Evolutionary conservation across 2,888 invertebrate genomes (phyloP).

Genomic region (Dromius quadrimaculatus): DNA sequence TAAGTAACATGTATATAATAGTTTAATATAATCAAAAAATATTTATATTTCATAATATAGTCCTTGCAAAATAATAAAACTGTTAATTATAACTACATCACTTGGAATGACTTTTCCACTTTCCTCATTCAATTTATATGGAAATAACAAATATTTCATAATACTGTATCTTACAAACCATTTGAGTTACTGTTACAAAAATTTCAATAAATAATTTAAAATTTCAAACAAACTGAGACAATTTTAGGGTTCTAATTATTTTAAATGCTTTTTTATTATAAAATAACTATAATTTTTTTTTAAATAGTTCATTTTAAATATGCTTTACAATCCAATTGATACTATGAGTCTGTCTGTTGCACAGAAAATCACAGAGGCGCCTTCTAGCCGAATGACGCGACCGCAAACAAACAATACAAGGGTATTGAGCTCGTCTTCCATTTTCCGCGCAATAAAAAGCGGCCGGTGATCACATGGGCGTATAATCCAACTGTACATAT

Average conservation of each 20-base stretch:
- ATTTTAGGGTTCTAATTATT: constrained; percentile 6
- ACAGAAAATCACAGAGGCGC: constrained; percentile 52
- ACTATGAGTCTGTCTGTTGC: constrained; percentile 34
- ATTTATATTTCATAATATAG: constrained; percentile 51
- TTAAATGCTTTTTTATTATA: constrained; percentile 14
- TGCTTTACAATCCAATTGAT: constrained; percentile 47
- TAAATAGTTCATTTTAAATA: constrained; percentile 36
- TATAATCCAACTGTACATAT: constrained; percentile 93
- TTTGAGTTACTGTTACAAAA: no score
- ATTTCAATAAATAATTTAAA: constrained; percentile 2
- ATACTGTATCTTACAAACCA: constrained; percentile 15
- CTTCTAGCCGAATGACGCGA: constrained; percentile 56
- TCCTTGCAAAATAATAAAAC: constrained; percentile 49
- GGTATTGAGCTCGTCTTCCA: constrained; percentile 50
- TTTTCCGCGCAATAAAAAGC: background rate
- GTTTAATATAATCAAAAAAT: constrained; percentile 50
- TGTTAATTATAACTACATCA: constrained; percentile 44
- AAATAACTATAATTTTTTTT: constrained; percentile 14
- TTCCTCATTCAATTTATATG: constrained; percentile 3
- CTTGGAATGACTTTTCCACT: constrained; percentile 41
- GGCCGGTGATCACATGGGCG: constrained; percentile 74
- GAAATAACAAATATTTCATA: constrained; percentile 16
- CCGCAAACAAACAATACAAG: constrained; percentile 57
- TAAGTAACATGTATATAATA: constrained; percentile 51
- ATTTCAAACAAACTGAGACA: constrained; percentile 19